phyloP scores from a whole-genome alignment of 2,888 invertebrate species.

The Poecilus cupreus region DNA sequence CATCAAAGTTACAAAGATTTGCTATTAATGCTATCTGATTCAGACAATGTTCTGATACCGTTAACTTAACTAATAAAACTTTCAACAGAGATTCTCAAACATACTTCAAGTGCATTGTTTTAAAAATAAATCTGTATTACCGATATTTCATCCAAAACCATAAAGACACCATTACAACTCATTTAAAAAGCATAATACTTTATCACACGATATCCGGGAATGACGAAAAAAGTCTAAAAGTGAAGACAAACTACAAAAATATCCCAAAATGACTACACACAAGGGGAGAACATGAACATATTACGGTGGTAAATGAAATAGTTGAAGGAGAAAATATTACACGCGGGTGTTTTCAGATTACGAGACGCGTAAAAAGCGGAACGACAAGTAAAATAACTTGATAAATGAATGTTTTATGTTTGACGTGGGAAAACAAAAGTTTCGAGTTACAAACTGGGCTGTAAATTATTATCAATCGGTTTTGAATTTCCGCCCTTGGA shows the following conservation, averaged over 20 bases:
- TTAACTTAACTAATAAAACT: background rate
- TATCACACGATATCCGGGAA: background rate
- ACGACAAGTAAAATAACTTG: background rate
- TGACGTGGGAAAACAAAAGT: too few relatives aligned
- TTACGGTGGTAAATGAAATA: too few relatives aligned
- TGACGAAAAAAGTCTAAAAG: background rate
- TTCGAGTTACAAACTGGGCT: too few relatives aligned
- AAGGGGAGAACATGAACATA: too few relatives aligned
- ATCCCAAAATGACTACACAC: too few relatives aligned
- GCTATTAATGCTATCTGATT: constrained; percentile 15
- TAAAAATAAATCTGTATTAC: constrained; percentile 6
- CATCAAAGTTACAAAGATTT: constrained; percentile 6
- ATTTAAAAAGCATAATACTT: constrained; percentile 26
- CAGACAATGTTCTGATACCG: background rate
- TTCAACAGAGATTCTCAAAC: background rate
- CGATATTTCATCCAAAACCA: background rate
- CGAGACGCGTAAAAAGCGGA: background rate
- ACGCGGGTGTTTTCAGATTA: background rate
- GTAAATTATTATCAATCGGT: too few relatives aligned
- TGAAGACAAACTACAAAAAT: too few relatives aligned
- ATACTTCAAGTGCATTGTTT: background rate
- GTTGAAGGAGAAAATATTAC: too few relatives aligned
- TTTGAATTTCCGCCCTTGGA: too few relatives aligned
- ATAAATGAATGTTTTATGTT: background rate
- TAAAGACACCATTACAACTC: constrained; percentile 9